Evolutionary conservation across 1,140 invertebrate genomes (phyloP), one percentile per base, ranked within the genome.

Genomic region (Belonocnema kinseyi): DNA sequence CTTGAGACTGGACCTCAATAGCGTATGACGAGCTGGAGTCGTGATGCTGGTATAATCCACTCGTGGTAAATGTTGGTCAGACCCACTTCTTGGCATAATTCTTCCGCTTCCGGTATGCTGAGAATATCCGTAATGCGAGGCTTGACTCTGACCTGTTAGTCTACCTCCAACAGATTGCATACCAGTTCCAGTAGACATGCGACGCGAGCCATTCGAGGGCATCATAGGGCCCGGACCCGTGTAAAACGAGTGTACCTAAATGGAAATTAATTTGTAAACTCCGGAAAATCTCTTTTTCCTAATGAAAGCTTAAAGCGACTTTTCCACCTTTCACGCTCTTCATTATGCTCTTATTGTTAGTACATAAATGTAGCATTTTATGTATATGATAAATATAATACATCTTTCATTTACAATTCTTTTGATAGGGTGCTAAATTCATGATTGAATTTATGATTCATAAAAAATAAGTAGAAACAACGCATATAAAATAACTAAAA

Each of bases 1-100:
- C 86, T 96, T 96, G 61, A 95, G 91, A 86, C 95, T 96, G 74
- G 95, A 96, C 77, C 95, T 93, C 50, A 96, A 92, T 75, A 96
- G 89, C 40, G 95, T 96, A 84, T 96, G 95, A 56, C 95, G 90
- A 58, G 95, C 94, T 77, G 96, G 93, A 87, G 88, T 94, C 85
- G 92, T 87, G 87, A 94, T 92, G 88, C 94, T 93, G 6, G 95
- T 94, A 78, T 96, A 96, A 90, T 97, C 96, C 3, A 96, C 95
- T 53, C 96, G 92, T 11, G 96, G 96, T 76, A 97, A 91, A 89
- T 97, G 96, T 84, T 97, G 96, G 89, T 97, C 96, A 5, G 96
- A 97, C 26, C 96, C 96, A 66, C 96, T 96, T 74, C 96, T 92
- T 2, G 96, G 96, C 90, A 97, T 95, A 77, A 94, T 92, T 56